Evolutionary conservation across 2,797 vertebrate genomes (phyloP).

Genomic region (Carcharodon carcharias): DNA sequence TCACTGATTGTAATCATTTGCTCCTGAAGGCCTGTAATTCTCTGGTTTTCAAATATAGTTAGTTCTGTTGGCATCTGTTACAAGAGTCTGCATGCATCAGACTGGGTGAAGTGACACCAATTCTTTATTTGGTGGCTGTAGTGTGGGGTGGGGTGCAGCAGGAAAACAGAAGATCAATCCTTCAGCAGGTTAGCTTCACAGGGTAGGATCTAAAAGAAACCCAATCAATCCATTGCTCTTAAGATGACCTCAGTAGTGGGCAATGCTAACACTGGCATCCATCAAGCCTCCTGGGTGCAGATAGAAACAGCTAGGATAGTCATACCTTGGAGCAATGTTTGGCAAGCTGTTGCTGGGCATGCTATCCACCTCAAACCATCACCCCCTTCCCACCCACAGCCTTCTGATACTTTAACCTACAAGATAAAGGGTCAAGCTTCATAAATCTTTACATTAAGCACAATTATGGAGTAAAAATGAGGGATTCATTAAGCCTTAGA

Average conservation of each 20-base stretch:
- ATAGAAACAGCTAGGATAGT: not conserved
- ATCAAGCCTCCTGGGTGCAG: not conserved
- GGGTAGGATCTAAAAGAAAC: no score
- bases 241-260: no score
- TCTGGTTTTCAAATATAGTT: not conserved
- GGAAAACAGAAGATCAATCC: no score
- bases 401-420: not conserved
- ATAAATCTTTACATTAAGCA: not conserved
- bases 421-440: not conserved
- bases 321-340: not conserved
- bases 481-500: not conserved
- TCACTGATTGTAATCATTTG: not conserved
- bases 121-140: not conserved
- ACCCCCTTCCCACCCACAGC: no score
- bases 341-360: not conserved
- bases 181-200: no score
- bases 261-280: not conserved
- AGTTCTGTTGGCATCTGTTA: not conserved
- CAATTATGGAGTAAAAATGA: no score
- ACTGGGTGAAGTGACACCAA: not conserved
- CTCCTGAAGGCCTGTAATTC: not conserved
- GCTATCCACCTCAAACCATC: not conserved
- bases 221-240: not conserved
- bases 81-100: not conserved
- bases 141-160: not conserved